Evolutionary conservation across 2,888 invertebrate species (phyloP).

Genomic region (Brachycybe producta): DNA sequence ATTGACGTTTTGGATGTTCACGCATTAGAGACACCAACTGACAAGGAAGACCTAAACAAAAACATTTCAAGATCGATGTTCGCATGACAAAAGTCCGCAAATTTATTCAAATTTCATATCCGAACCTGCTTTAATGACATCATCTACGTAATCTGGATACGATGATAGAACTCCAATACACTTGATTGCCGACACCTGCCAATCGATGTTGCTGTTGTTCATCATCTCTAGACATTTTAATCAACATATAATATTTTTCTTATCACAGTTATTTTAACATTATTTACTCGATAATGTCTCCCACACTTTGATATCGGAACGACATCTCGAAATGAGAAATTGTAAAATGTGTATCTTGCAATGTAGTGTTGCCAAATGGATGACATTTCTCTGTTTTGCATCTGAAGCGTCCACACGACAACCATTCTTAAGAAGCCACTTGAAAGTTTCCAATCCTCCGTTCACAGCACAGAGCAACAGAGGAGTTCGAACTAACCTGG

Average conservation of each 20-base stretch:
- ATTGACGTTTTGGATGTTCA: too few relatives aligned
- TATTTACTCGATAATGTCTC: not conserved
- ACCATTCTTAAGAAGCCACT: constrained; percentile 14
- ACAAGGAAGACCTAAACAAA: too few relatives aligned
- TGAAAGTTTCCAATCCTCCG: constrained; percentile 14
- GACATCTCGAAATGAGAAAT: not conserved
- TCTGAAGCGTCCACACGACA: not conserved
- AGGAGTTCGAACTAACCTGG: constrained; percentile 10
- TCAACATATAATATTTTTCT: not conserved
- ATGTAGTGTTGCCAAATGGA: constrained; percentile 6
- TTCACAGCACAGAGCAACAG: constrained; percentile 11
- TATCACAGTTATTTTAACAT: not conserved
- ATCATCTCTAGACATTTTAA: not conserved
- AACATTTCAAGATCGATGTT: too few relatives aligned
- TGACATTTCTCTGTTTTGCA: not conserved
- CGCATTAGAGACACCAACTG: too few relatives aligned
- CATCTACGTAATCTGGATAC: too few relatives aligned
- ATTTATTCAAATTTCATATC: too few relatives aligned
- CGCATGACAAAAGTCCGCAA: too few relatives aligned
- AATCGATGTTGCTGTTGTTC: not conserved
- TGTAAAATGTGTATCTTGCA: not conserved
- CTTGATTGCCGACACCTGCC: not conserved
- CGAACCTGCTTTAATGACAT: too few relatives aligned
- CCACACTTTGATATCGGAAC: constrained; percentile 1
- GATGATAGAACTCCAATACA: not conserved